Percentiles rank a stretch among this genome's conserved stretches.
phyloP scores from a whole-genome alignment of 1,140 invertebrate genomes.

The Drosophila kepulauana region DNA sequence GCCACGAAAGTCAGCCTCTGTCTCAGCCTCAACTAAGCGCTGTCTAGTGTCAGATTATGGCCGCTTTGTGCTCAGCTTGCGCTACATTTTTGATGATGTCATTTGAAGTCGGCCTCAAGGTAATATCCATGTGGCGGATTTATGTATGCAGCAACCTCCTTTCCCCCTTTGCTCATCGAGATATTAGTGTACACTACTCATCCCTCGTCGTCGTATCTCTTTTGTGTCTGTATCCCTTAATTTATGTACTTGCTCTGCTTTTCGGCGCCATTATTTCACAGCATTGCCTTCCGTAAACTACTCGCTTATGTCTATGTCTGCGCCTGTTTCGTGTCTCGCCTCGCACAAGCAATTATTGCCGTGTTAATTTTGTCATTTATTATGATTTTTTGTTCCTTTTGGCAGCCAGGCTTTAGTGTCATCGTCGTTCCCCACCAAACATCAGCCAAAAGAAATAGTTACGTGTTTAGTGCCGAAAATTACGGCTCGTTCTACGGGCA shows the following conservation, averaged over 20 bases:
- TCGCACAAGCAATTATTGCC: slow-evolving; percentile 68
- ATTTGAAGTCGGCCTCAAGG: slow-evolving; percentile 70
- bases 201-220: slow-evolving; percentile 8
- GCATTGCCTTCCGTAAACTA: slow-evolving; percentile 22
- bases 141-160: slow-evolving; percentile 30
- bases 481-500: slow-evolving; percentile 48
- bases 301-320: slow-evolving; percentile 7
- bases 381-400: slow-evolving; percentile 55
- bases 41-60: slow-evolving; percentile 81
- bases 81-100: slow-evolving; percentile 82
- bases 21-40: slow-evolving; percentile 65
- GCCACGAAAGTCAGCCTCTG: not conserved
- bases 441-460: slow-evolving; percentile 62
- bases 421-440: not conserved
- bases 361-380: slow-evolving; percentile 82
- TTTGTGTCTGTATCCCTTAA: slow-evolving; percentile 36
- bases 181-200: not conserved
- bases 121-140: slow-evolving; percentile 75
- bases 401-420: not conserved
- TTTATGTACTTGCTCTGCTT: slow-evolving; percentile 64
- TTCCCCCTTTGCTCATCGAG: not conserved
- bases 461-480: slow-evolving; percentile 76
- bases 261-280: slow-evolving; percentile 47
- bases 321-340: not conserved
- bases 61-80: slow-evolving; percentile 68